These are phyloP conservation scores for Lordiphosa fenestrarum DNA, from an alignment of 2,888 invertebrate species.

Conservation along the genomic window DNA sequence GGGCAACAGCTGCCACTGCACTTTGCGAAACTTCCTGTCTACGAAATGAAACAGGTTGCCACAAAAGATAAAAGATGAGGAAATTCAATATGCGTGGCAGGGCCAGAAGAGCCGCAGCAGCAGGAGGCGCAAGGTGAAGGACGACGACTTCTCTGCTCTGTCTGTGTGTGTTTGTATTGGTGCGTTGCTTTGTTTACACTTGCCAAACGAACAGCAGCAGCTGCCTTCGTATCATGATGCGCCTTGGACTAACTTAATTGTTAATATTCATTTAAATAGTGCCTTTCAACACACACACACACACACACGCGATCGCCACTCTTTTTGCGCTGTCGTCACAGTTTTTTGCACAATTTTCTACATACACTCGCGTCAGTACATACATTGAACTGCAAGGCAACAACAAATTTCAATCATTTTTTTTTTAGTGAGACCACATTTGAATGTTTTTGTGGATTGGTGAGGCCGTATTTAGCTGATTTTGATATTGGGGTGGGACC, in stretches of 20 bases:
- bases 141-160: slow-evolving; percentile 36
- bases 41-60: slow-evolving; percentile 52
- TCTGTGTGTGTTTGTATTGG: slow-evolving; percentile 13
- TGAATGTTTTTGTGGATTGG: too few relatives aligned
- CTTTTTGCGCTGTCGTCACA: slow-evolving; percentile 59
- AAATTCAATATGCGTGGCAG: slow-evolving; percentile 25
- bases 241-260: slow-evolving; percentile 18
- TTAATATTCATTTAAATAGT: slow-evolving; percentile 64
- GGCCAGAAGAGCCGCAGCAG: neutral
- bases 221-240: slow-evolving; percentile 44
- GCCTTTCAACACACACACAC: slow-evolving; percentile 39
- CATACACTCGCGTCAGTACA: slow-evolving; percentile 28
- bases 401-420: slow-evolving; percentile 3
- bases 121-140: slow-evolving; percentile 68
- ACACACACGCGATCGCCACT: slow-evolving; percentile 19
- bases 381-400: slow-evolving; percentile 11
- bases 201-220: slow-evolving; percentile 60
- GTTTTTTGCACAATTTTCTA: slow-evolving; percentile 69
- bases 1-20: slow-evolving; percentile 67
- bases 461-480: too few relatives aligned
- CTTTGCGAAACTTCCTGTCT: slow-evolving; percentile 68
- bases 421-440: neutral
- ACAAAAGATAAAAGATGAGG: slow-evolving; percentile 41
- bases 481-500: too few relatives aligned
- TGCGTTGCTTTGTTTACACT: slow-evolving; percentile 63